Conservation (phyloP, 2,113 vertebrate species). For the Passer domesticus region DNA sequence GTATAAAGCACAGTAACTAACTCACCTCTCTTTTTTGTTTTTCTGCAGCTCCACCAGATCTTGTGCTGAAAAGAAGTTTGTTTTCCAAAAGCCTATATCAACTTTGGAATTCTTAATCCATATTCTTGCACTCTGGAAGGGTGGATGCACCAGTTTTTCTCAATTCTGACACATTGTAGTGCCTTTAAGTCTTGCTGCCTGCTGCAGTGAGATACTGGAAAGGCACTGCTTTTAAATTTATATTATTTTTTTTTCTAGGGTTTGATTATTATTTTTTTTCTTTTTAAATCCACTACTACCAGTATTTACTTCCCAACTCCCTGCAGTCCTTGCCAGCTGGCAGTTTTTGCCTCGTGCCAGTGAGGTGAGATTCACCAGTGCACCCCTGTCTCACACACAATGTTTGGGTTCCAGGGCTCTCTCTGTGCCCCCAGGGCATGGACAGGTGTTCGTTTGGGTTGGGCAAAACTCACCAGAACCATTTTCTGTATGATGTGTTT, state of each 20-base stretch:
- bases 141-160: conserved; percentile 61
- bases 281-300: conserved; percentile 36
- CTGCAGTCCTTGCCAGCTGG: neutral
- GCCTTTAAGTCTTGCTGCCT: conserved; percentile 80
- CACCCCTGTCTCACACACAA: conserved; percentile 5
- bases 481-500: conserved; percentile 52
- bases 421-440: conserved; percentile 36
- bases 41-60: conserved; percentile 57
- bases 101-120: conserved; percentile 51
- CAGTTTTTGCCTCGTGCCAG: neutral
- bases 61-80: conserved; percentile 39
- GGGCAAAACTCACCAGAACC: conserved; percentile 43
- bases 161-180: conserved; percentile 78
- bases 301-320: conserved; percentile 38
- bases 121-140: conserved; percentile 69
- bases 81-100: conserved; percentile 48
- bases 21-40: neutral
- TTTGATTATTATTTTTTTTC: conserved; percentile 5
- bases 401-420: conserved; percentile 69
- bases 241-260: neutral
- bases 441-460: conserved; percentile 36
- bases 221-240: conserved; percentile 74
- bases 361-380: neutral
- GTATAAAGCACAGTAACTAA: neutral
- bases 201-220: conserved; percentile 61